Evolutionary conservation across 2,888 invertebrate genomes (phyloP), one percentile per base, ranked within the genome.

Genomic region (Sinotaia quadrata): DNA sequence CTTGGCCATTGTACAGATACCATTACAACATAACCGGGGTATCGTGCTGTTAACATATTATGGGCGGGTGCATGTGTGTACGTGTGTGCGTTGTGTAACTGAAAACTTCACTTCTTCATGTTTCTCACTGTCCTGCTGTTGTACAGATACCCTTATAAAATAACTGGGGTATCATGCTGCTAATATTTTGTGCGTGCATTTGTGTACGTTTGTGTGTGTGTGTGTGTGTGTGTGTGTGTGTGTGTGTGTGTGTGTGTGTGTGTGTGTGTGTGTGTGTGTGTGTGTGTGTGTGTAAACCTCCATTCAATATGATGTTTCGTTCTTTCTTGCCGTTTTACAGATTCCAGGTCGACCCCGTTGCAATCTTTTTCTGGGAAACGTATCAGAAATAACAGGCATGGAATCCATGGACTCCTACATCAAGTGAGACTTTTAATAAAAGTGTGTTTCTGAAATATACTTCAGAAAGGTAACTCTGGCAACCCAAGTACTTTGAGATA

Each of bases 331-430:
- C 41, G 27, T 31, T 21, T 2, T 58, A 2, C 37, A 58, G 58
- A 58, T 58, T 15, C 58, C 58, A 12, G 58, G 58, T 10, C 36
- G 58, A 21, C 58, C 58, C 15, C 21, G 31, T 12, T 21, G 58
- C 24, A 37, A 21, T 27, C 18, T 58, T 8, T 37, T 58, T 21
- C 37, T 58, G n/a, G 58, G 58, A 4, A 21, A 27, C 15, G 21
- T 58, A 12, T 27, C 37, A 34, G 58, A 58, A 34, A 58, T 58
- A 10, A 4, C 41, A 12, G n/a, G 37, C 7, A 58, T 41, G 36
- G 41, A 58, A 37, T 37, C 58, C 21, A 37, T 58, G 36, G 58
- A 58, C 12, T 41, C 58, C 5, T 58, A 37, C 24, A 15, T 29
- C 8, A 34, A 56, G 67, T 58, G 21, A 59, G 41, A 8, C 4